phyloP scores from a whole-genome alignment of 1,140 invertebrate genomes.

The Heliothis subflexa region DNA sequence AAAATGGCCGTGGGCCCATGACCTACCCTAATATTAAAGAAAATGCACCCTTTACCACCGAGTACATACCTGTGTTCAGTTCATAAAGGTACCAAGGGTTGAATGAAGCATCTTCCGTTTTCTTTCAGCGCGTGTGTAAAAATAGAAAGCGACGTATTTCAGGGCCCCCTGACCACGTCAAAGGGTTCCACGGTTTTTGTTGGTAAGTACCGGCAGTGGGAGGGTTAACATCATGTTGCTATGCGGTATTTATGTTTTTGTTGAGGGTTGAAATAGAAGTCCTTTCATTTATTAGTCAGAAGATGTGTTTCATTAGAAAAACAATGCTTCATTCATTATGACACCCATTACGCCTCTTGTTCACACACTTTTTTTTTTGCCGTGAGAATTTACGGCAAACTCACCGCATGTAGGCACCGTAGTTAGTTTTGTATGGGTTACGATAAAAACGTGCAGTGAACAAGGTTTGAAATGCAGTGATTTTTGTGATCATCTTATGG shows the following conservation, averaged over 20 bases:
- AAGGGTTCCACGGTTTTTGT: slow-evolving; percentile 23
- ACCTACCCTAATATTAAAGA: not conserved
- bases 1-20: no score
- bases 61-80: not conserved
- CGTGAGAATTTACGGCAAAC: no score
- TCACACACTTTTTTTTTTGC: no score
- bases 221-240: not conserved
- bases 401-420: no score
- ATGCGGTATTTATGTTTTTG: not conserved
- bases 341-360: no score
- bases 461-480: no score
- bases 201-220: not conserved
- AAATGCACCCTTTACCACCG: not conserved
- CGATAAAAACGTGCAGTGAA: no score
- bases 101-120: slow-evolving; percentile 28
- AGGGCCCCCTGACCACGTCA: not conserved
- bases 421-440: no score
- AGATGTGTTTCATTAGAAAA: no score
- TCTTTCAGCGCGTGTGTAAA: slow-evolving; percentile 19
- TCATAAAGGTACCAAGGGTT: slow-evolving; percentile 1
- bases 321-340: no score
- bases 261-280: not conserved
- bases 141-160: slow-evolving; percentile 21
- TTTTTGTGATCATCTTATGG: no score
- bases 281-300: no score